Evolutionary conservation across 2,113 vertebrate genomes (phyloP).

Genomic region (Pelvicachromis taeniatus): DNA sequence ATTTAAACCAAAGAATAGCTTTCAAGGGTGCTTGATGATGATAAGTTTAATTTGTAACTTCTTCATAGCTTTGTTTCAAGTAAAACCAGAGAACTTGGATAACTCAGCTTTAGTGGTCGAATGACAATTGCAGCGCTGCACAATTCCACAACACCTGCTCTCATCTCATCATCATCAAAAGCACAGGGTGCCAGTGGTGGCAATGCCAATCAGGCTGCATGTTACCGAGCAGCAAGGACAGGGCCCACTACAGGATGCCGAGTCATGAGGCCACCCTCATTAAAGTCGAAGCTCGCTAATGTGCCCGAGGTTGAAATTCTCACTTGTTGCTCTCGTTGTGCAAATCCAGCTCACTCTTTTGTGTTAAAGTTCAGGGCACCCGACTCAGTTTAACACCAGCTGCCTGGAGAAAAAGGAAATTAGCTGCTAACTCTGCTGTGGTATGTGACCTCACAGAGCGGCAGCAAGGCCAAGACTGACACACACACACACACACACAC

Average conservation of each 20-base stretch:
- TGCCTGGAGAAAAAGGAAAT: slow-evolving; percentile 29
- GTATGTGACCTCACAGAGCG: slow-evolving; percentile 57
- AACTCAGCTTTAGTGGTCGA: neutral
- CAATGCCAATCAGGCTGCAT: neutral
- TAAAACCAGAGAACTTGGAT: neutral
- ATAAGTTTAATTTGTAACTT: neutral
- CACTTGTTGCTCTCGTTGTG: neutral
- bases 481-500: neutral
- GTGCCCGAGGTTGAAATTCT: neutral
- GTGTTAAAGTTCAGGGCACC: slow-evolving; percentile 4
- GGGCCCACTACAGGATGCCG: neutral
- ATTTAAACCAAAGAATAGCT: neutral
- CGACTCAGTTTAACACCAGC: slow-evolving; percentile 10
- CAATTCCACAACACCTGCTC: neutral
- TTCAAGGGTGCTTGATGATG: neutral
- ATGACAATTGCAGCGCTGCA: neutral
- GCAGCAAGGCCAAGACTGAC: neutral
- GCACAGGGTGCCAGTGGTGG: neutral
- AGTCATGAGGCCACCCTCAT: neutral
- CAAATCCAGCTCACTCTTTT: slow-evolving; percentile 22
- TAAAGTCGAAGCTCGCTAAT: neutral
- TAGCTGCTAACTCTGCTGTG: slow-evolving; percentile 27
- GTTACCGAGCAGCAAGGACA: neutral
- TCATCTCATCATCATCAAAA: neutral
- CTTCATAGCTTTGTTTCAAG: neutral